Conservation (phyloP, 1,140 invertebrate species). For the Apis dorsata region DNA sequence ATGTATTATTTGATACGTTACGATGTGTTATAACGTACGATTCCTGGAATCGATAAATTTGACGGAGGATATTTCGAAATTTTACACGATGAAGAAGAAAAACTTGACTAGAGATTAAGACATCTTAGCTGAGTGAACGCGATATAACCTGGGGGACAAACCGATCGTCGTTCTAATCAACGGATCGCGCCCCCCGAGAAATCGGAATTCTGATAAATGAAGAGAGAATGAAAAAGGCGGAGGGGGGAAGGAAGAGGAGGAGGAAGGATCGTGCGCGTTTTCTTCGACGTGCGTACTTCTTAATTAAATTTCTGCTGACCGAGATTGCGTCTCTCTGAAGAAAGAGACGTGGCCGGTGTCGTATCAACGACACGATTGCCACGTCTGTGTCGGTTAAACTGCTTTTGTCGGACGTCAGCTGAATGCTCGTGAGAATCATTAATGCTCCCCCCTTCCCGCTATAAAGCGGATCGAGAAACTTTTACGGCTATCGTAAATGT, state of each 20-base stretch:
- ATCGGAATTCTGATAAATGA: constrained; percentile 62
- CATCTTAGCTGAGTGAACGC: not conserved
- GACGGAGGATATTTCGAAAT: too few relatives aligned
- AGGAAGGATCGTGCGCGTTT: constrained; percentile 15
- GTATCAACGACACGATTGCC: not conserved
- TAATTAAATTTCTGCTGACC: constrained; percentile 67
- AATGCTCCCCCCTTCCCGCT: too few relatives aligned
- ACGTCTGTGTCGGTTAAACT: not conserved
- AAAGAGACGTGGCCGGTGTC: not conserved
- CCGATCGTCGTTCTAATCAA: constrained; percentile 61
- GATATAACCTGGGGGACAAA: constrained; percentile 52
- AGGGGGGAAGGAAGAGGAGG: not conserved
- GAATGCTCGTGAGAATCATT: not conserved
- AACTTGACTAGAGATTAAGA: constrained; percentile 26
- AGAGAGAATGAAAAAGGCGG: constrained; percentile 49
- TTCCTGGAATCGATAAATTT: too few relatives aligned
- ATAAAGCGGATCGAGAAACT: not conserved
- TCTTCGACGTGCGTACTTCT: constrained; percentile 59
- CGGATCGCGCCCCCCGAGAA: constrained; percentile 60
- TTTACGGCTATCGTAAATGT: not conserved
- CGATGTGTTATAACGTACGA: too few relatives aligned
- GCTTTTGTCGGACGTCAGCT: not conserved
- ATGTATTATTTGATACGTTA: too few relatives aligned
- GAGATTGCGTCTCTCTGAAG: constrained; percentile 21
- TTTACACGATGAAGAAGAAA: not conserved